Conservation (phyloP, 2,113 vertebrate species). For the Regulus satrapa region DNA sequence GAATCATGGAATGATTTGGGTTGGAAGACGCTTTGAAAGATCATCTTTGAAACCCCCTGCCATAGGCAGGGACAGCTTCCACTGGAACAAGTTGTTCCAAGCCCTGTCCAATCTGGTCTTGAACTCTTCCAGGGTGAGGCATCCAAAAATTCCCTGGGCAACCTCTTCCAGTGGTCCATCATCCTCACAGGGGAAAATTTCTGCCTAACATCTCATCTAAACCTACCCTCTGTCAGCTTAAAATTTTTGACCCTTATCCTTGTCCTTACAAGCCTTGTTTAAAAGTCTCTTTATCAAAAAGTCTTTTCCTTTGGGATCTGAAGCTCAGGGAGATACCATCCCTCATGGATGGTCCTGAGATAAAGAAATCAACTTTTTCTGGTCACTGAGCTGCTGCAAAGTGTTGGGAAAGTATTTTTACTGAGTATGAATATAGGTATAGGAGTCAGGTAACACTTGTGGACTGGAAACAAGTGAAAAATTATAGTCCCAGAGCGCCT, state of each 20-base stretch:
- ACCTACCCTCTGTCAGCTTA: not conserved
- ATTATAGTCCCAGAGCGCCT: not conserved
- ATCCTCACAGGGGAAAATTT: not conserved
- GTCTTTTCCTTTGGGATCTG: not conserved
- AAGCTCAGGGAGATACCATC: not conserved
- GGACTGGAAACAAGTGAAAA: not conserved
- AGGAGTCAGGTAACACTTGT: not conserved
- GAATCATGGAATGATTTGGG: not conserved
- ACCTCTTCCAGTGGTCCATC: not conserved
- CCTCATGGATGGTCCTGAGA: not conserved
- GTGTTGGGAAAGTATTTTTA: not conserved
- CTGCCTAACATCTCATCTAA: not conserved
- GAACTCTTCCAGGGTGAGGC: not conserved
- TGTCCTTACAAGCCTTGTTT: not conserved
- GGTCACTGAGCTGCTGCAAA: not conserved
- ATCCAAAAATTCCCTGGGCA: not conserved
- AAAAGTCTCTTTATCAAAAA: not conserved
- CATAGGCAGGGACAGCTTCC: fast-evolving
- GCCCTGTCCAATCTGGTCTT: not conserved
- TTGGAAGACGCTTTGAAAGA: not conserved
- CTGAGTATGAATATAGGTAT: not conserved
- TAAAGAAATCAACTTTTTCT: not conserved
- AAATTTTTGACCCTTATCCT: not conserved
- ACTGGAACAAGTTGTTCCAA: not conserved
- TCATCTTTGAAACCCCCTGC: not conserved